Evolutionary conservation across 2,113 vertebrate genomes (phyloP).

Genomic region (Catagonus wagneri): DNA sequence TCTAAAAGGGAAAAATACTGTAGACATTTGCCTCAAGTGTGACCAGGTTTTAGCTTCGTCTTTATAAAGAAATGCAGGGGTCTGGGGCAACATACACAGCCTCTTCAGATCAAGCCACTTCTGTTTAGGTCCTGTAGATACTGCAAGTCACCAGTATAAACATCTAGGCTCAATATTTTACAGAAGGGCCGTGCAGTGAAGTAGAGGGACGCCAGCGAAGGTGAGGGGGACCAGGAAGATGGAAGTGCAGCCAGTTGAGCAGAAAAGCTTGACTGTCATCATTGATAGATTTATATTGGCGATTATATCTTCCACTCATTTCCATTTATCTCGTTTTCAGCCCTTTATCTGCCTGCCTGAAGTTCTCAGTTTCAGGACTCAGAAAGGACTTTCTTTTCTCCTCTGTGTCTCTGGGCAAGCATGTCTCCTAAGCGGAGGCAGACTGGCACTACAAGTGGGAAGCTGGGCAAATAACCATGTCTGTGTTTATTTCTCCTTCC

Average conservation of each 20-base stretch:
- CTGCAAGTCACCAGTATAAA: constrained; percentile 53
- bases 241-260: constrained; percentile 44
- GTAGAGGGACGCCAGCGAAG: constrained; percentile 11
- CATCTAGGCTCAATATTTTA: constrained; percentile 52
- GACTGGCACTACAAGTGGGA: constrained; percentile 46
- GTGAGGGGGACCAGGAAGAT: not conserved
- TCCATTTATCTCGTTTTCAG: constrained; percentile 41
- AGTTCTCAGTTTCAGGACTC: constrained; percentile 39
- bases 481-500: constrained; percentile 46
- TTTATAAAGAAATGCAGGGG: constrained; percentile 61
- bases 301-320: constrained; percentile 40
- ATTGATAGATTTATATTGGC: constrained; percentile 27
- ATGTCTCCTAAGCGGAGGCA: not conserved
- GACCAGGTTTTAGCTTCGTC: constrained; percentile 66
- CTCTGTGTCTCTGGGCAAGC: constrained; percentile 5
- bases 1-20: constrained; percentile 69
- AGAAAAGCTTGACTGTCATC: constrained; percentile 21
- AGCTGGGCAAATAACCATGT: constrained; percentile 33
- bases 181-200: constrained; percentile 51
- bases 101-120: constrained; percentile 65
- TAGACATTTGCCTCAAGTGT: constrained; percentile 66
- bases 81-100: constrained; percentile 40
- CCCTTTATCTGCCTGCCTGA: constrained; percentile 53
- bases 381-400: not conserved
- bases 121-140: constrained; percentile 57